These are phyloP conservation scores for Conops quadrifasciatus DNA, from an alignment of 2,888 invertebrate species.

Conservation along the genomic window DNA sequence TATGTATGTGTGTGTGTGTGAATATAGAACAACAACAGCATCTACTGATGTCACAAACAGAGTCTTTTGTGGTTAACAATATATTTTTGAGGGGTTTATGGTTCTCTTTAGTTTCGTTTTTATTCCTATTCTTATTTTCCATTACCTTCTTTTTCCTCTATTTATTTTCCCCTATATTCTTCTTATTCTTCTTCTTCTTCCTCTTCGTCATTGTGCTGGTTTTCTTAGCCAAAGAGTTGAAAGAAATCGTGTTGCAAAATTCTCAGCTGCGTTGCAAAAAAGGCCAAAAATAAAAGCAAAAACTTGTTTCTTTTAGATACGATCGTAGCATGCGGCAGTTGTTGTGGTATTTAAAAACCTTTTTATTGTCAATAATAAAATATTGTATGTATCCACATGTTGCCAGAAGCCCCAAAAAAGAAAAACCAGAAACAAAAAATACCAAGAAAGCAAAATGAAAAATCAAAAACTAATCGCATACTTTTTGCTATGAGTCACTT, in stretches of 20 bases:
- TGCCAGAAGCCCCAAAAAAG: no score
- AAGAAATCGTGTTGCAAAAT: conserved; percentile 22
- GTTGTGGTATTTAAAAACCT: not conserved
- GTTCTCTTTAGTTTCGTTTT: no score
- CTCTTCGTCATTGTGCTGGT: not conserved
- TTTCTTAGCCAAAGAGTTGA: conserved; percentile 18
- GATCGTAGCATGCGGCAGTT: not conserved
- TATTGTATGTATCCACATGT: not conserved
- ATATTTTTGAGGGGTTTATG: no score
- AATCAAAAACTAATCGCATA: no score
- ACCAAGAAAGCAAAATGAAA: no score
- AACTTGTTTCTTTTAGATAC: conserved; percentile 15
- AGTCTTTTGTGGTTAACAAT: no score
- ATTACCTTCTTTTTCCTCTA: not conserved
- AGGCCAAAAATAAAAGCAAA: conserved; percentile 7
- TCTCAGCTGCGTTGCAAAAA: conserved; percentile 34
- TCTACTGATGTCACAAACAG: no score
- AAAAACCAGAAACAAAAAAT: no score
- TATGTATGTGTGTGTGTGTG: no score
- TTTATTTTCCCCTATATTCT: not conserved
- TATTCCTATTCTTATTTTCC: not conserved
- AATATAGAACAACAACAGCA: no score
- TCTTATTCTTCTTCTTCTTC: not conserved
- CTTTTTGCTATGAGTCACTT: no score
- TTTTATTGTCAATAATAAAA: conserved; percentile 23